Conservation (phyloP, 2,888 invertebrate species). For the Drosophila tripunctata region DNA sequence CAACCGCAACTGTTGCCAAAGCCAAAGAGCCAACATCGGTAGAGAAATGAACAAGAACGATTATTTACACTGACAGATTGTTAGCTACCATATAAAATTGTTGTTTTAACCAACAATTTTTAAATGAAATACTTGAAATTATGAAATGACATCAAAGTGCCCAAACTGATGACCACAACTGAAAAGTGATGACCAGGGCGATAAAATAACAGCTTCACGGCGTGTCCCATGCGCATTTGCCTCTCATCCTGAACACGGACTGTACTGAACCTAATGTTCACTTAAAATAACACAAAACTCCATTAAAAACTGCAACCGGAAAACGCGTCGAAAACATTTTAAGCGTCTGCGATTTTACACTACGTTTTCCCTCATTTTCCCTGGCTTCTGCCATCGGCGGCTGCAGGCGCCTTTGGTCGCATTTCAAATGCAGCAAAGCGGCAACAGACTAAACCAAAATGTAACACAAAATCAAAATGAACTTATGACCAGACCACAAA, state of each 20-base stretch:
- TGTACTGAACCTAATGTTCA: slow-evolving; percentile 56
- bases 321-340: slow-evolving; percentile 72
- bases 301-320: slow-evolving; percentile 73
- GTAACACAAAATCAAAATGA: slow-evolving; percentile 77
- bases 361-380: neutral
- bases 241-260: neutral
- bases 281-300: slow-evolving; percentile 76
- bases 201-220: slow-evolving; percentile 29
- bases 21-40: slow-evolving; percentile 11
- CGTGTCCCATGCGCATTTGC: slow-evolving; percentile 31
- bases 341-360: slow-evolving; percentile 66
- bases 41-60: slow-evolving; percentile 16
- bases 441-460: slow-evolving; percentile 73
- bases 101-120: too few relatives aligned
- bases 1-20: slow-evolving; percentile 43
- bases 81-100: neutral
- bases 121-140: slow-evolving; percentile 35
- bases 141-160: slow-evolving; percentile 30
- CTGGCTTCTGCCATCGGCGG: slow-evolving; percentile 15
- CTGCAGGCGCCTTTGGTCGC: slow-evolving; percentile 41
- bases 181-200: slow-evolving; percentile 23
- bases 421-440: slow-evolving; percentile 48
- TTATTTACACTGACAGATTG: neutral
- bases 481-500: slow-evolving; percentile 73
- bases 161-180: slow-evolving; percentile 40